Evolutionary conservation across 2,888 invertebrate genomes (phyloP).

Genomic region (Noctuana brunneofusca): DNA sequence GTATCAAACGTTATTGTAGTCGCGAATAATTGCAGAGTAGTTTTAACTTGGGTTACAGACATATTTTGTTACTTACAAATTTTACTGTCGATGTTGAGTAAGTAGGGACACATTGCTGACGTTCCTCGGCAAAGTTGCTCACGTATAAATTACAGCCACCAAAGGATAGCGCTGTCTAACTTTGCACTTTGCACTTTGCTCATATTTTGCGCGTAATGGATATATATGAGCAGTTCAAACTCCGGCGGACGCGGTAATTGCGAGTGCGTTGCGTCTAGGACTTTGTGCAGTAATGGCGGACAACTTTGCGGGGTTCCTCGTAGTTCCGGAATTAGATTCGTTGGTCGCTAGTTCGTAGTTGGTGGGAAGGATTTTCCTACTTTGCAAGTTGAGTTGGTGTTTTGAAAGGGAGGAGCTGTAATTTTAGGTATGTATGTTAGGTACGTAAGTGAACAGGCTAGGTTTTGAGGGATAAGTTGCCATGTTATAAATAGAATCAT

Average conservation of each 20-base stretch:
- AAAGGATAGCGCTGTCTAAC: slow-evolving; percentile 80
- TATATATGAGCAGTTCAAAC: slow-evolving; percentile 75
- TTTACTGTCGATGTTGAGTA: neutral
- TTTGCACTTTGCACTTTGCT: slow-evolving; percentile 80
- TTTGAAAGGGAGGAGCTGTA: slow-evolving; percentile 13
- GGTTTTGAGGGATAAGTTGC: neutral
- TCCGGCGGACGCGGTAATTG: slow-evolving; percentile 71
- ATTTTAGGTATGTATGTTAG: no score
- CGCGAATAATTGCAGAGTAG: no score
- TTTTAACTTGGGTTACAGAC: no score
- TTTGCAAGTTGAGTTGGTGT: slow-evolving; percentile 10
- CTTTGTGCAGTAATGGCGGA: slow-evolving; percentile 33
- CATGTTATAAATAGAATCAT: no score
- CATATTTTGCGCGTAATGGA: slow-evolving; percentile 80
- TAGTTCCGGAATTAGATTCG: slow-evolving; percentile 49
- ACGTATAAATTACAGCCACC: slow-evolving; percentile 77
- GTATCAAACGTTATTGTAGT: no score
- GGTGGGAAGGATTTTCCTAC: slow-evolving; percentile 12
- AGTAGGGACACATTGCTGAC: slow-evolving; percentile 43
- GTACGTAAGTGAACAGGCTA: no score
- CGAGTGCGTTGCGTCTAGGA: slow-evolving; percentile 68
- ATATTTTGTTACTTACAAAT: neutral
- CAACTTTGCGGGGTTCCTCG: slow-evolving; percentile 27
- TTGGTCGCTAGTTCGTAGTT: slow-evolving; percentile 25
- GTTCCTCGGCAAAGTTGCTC: slow-evolving; percentile 68